Base-by-base conservation (phyloP, 1,140 invertebrate species). In the Chironomus striatipennis region DNA sequence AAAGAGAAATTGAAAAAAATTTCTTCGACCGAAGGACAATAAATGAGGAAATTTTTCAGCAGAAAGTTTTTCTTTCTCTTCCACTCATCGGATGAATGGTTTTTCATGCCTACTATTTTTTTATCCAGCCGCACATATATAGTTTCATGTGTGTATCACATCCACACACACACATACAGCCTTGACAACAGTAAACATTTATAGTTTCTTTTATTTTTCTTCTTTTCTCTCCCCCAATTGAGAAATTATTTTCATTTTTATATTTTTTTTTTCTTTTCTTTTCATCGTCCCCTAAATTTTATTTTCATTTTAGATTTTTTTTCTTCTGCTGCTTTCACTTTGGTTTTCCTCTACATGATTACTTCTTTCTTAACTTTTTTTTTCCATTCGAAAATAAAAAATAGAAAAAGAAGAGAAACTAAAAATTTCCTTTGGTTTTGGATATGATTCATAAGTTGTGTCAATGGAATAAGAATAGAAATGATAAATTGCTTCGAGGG, bases 1-100 rank as follows among this genome's bases (percentile, higher is more conserved):
- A 70, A 70, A 70, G 65, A 70, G 65, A 70, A 70, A 70, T 70
- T 70, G 65, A 70, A 70, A 70, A 70, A 67, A 57, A 57, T 70
- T 6, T 70, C 8, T 18, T 9, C n/a, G 65, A 17, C 65, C 65
- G 65, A 70, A 70, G 65, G 65, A 70, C 65, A 70, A 70, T 70
- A 70, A 70, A 70, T 70, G 65, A 70, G 18, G 65, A 70, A 70
- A 20, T 70, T 70, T 70, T 70, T 21, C 17, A 70, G 65, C 17
- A 70, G 18, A 70, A 70, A 67, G n/a, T 7, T 18, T 67, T 67
- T 67, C 65, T 57, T 57, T 57, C 65, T 70, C 24, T 70, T 70
- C 18, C 65, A 70, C 65, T 70, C 24, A 2, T 70, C 65, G 65
- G 15, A 20, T 70, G 65, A 70, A 21, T 21, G 65, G 20, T 70